Conservation (phyloP, 2,888 invertebrate genomes). For the Pristionchus exspectatus region DNA sequence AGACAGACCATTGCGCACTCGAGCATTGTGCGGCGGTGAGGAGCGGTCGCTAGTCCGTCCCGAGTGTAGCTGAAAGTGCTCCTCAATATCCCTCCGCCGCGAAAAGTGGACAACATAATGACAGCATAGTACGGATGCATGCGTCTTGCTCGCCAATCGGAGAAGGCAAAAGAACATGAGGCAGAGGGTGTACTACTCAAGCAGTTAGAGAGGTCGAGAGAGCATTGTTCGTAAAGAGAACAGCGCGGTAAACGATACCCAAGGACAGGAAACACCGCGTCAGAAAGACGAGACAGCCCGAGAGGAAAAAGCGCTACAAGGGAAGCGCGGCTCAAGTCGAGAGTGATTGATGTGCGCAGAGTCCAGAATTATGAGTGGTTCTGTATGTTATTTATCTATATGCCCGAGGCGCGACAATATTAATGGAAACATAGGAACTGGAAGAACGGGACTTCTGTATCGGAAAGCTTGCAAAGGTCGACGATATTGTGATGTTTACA, state of each 20-base stretch:
- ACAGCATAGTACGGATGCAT: not conserved
- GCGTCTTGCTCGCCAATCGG: no score
- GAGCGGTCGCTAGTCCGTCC: not conserved
- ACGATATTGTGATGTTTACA: no score
- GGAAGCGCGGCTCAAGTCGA: not conserved
- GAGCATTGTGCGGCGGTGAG: conserved; percentile 24
- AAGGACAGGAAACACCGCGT: not conserved
- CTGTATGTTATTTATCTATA: no score
- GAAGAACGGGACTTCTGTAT: no score
- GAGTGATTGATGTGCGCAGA: not conserved
- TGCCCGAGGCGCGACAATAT: no score
- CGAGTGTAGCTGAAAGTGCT: not conserved
- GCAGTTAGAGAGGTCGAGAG: not conserved
- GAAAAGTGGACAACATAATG: conserved; percentile 9
- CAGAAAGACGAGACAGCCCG: not conserved
- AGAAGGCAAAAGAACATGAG: not conserved
- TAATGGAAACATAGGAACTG: no score
- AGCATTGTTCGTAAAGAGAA: not conserved
- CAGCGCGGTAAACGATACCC: not conserved
- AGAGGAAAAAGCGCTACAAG: not conserved
- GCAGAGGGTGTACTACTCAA: not conserved
- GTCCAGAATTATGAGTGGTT: conserved; percentile 11
- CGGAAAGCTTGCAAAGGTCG: no score
- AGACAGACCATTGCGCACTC: conserved; percentile 54
- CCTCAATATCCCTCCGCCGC: not conserved